Conservation (phyloP, 2,113 vertebrate genomes). For the Panthera uncia region DNA sequence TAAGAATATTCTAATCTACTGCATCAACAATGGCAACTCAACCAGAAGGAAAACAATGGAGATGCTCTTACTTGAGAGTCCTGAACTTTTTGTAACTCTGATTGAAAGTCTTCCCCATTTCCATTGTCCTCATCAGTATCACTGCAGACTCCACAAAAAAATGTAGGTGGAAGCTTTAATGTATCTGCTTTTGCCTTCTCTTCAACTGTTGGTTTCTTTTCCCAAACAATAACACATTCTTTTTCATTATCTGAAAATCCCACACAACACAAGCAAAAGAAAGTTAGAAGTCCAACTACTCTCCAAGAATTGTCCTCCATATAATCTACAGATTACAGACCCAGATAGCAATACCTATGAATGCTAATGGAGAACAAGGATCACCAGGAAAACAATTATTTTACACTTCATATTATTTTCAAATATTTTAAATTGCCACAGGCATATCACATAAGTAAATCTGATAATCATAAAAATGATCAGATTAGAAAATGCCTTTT, state of each 20-base stretch:
- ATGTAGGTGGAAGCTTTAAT: conserved; percentile 88
- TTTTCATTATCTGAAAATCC: conserved; percentile 76
- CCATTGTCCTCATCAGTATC: conserved; percentile 89
- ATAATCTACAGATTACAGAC: background rate
- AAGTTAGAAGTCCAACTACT: background rate
- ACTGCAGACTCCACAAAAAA: conserved; percentile 88
- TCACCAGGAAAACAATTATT: background rate
- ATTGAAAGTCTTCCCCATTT: conserved; percentile 87
- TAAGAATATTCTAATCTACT: background rate
- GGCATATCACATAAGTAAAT: background rate
- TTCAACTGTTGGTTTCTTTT: conserved; percentile 89
- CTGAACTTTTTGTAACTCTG: conserved; percentile 88
- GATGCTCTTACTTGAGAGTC: conserved; percentile 86
- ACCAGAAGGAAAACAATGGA: background rate
- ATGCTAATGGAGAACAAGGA: background rate
- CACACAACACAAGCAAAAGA: background rate
- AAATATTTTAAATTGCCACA: conserved; percentile 23
- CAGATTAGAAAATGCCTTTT: background rate
- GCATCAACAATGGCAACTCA: background rate
- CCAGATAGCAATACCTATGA: background rate
- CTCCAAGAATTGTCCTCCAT: background rate
- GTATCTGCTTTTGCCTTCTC: conserved; percentile 89
- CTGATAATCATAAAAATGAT: background rate
- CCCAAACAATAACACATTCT: conserved; percentile 89
- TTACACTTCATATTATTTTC: background rate